Percentiles rank a stretch among this genome's conserved stretches.
phyloP scores from a whole-genome alignment of 2,888 invertebrate species.

The Drosophila kambysellisi region DNA sequence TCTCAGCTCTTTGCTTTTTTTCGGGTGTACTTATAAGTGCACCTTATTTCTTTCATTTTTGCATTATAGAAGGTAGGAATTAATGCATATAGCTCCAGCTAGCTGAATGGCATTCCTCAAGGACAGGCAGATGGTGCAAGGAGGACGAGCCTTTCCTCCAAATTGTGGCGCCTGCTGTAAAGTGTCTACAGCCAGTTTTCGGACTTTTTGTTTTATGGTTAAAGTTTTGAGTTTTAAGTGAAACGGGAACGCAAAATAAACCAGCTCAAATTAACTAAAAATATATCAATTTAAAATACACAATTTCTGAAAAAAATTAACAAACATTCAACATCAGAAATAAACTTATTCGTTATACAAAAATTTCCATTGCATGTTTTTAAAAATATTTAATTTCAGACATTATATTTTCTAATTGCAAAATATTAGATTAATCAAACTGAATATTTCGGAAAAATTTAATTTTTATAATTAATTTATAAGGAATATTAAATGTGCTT shows the following conservation, averaged over 20 bases:
- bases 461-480: too few species aligned
- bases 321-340: neutral
- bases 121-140: constrained; percentile 10
- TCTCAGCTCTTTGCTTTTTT: constrained; percentile 22
- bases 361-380: neutral
- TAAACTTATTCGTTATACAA: neutral
- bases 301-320: constrained; percentile 17
- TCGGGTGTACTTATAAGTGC: constrained; percentile 66
- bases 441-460: neutral
- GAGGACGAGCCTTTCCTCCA: constrained; percentile 38
- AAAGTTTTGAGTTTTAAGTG: constrained; percentile 67
- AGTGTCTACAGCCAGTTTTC: constrained; percentile 66
- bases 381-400: neutral
- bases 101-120: constrained; percentile 47
- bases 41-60: constrained; percentile 79
- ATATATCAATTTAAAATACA: constrained; percentile 1
- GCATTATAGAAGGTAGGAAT: constrained; percentile 80
- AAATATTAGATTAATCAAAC: neutral
- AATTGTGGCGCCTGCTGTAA: constrained; percentile 52
- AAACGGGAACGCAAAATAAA: constrained; percentile 25
- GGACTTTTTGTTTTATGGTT: constrained; percentile 71
- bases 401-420: neutral
- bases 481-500: neutral
- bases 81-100: constrained; percentile 66
- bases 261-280: constrained; percentile 5